Conservation (phyloP, 1,140 invertebrate species). For the Laodelphax striatellus region DNA sequence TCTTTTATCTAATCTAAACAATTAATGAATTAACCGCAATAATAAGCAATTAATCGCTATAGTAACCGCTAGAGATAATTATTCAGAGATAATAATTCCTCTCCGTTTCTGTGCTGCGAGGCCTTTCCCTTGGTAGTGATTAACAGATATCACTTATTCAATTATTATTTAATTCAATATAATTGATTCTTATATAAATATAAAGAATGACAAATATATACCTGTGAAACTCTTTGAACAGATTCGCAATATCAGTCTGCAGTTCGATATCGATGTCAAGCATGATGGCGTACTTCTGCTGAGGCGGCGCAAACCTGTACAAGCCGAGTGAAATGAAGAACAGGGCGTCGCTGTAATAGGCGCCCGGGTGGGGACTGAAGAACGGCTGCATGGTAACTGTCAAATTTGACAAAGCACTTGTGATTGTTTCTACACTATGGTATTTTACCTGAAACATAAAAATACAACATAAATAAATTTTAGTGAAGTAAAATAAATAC, state of each 20-base stretch:
- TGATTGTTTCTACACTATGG: slow-evolving; percentile 50
- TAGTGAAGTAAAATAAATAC: neutral
- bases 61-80: too few species aligned
- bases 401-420: slow-evolving; percentile 46
- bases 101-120: too few species aligned
- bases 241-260: slow-evolving; percentile 48
- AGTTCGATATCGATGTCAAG: slow-evolving; percentile 74
- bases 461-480: neutral
- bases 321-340: slow-evolving; percentile 72
- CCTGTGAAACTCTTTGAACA: slow-evolving; percentile 55
- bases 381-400: slow-evolving; percentile 55
- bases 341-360: slow-evolving; percentile 70
- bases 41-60: too few species aligned
- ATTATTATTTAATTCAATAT: too few species aligned
- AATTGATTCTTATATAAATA: too few species aligned
- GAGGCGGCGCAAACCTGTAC: slow-evolving; percentile 51
- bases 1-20: too few species aligned
- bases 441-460: slow-evolving; percentile 38
- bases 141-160: too few species aligned
- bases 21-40: too few species aligned
- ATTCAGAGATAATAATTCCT: too few species aligned
- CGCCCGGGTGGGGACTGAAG: slow-evolving; percentile 64
- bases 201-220: too few species aligned
- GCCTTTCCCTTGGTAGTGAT: too few species aligned
- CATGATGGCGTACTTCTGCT: slow-evolving; percentile 52